phyloP scores from a whole-genome alignment of 2,888 invertebrate species.

The Eurois occulta region DNA sequence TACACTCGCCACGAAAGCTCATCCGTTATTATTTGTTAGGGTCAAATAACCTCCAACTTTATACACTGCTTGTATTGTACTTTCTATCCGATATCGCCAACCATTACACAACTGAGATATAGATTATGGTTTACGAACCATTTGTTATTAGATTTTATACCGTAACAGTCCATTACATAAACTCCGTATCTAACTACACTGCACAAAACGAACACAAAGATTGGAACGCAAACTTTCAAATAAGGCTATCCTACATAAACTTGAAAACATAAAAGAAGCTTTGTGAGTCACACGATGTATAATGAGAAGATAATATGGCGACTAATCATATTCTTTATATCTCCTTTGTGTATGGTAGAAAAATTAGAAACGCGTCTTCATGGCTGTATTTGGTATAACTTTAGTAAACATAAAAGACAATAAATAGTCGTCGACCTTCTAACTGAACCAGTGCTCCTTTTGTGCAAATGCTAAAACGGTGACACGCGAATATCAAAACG shows the following conservation, averaged over 20 bases:
- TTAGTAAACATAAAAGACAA: conserved; percentile 66
- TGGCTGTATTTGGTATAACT: conserved; percentile 47
- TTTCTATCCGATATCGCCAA: conserved; percentile 87
- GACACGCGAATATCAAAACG: conserved; percentile 71
- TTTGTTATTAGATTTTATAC: conserved; percentile 73
- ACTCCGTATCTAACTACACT: conserved; percentile 70
- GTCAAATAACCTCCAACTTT: conserved; percentile 74
- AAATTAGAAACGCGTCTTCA: conserved; percentile 59
- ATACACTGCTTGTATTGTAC: conserved; percentile 75
- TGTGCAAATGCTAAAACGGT: conserved; percentile 64
- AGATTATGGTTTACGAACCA: conserved; percentile 76
- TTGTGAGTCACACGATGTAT: conserved; percentile 46
- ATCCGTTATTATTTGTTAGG: conserved; percentile 77
- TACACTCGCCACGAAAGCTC: conserved; percentile 58
- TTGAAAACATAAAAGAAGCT: conserved; percentile 47
- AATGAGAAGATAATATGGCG: conserved; percentile 55
- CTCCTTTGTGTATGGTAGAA: conserved; percentile 44
- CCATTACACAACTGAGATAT: conserved; percentile 80
- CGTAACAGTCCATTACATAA: conserved; percentile 74
- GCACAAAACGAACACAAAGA: conserved; percentile 68
- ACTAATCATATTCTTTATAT: conserved; percentile 42
- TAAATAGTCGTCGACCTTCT: conserved; percentile 73
- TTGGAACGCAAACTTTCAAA: conserved; percentile 71
- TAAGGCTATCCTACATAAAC: conserved; percentile 59
- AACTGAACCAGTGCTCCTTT: conserved; percentile 69